Conservation (phyloP, 2,888 invertebrate genomes). For the Stenodema calcarata region DNA sequence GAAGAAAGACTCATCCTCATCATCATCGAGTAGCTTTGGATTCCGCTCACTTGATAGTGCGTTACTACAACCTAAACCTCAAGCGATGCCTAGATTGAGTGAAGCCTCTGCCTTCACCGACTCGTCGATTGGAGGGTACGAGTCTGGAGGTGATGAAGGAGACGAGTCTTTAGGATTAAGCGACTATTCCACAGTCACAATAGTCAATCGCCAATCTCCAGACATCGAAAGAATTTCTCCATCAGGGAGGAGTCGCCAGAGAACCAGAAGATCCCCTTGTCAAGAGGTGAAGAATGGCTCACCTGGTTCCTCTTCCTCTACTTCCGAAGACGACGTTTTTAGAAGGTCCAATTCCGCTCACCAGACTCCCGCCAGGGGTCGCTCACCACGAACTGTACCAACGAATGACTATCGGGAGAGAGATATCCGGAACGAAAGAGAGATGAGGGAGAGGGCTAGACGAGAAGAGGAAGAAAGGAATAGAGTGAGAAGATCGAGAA, state of each 20-base stretch:
- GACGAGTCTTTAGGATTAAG: conserved; percentile 62
- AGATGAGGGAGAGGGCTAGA: conserved; percentile 31
- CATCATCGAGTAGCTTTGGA: conserved; percentile 68
- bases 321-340: conserved; percentile 41
- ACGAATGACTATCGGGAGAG: conserved; percentile 59
- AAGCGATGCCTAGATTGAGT: conserved; percentile 35
- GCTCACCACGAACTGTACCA: conserved; percentile 44
- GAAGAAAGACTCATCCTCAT: conserved; percentile 66
- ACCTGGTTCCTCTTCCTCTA: conserved; percentile 67
- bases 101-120: conserved; percentile 47
- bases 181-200: conserved; percentile 59
- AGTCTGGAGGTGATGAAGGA: conserved; percentile 63
- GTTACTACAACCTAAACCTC: conserved; percentile 1
- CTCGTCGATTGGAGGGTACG: conserved; percentile 64
- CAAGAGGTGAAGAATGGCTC: conserved; percentile 63
- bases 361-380: conserved; percentile 39
- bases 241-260: conserved; percentile 53
- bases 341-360: conserved; percentile 38
- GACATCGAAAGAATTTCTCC: conserved; percentile 60
- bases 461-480: conserved; percentile 52
- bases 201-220: conserved; percentile 59
- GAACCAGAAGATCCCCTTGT: conserved; percentile 60
- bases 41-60: conserved; percentile 68
- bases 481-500: conserved; percentile 66
- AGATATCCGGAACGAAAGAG: conserved; percentile 54